Evolutionary conservation across 2,888 invertebrate genomes (phyloP).

Genomic region (Leucania comma): DNA sequence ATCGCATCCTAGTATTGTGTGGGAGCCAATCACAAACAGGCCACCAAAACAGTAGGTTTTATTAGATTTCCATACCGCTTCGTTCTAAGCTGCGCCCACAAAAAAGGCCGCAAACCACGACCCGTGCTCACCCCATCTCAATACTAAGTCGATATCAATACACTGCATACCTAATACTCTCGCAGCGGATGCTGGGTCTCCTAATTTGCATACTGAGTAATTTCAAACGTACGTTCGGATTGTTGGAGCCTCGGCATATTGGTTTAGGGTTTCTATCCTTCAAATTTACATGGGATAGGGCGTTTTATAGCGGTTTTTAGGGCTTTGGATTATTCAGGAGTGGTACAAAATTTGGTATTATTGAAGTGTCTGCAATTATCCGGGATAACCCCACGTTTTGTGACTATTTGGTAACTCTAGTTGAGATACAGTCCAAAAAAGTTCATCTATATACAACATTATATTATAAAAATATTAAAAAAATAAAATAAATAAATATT

Average conservation of each 20-base stretch:
- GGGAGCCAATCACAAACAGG: not conserved
- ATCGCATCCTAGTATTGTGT: too few species aligned
- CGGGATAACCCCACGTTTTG: not conserved
- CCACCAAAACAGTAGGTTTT: not conserved
- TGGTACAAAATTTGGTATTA: not conserved
- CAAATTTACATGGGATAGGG: conserved; percentile 55
- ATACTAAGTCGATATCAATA: conserved; percentile 54
- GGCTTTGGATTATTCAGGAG: conserved; percentile 21
- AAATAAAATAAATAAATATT: too few species aligned
- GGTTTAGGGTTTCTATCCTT: conserved; percentile 46
- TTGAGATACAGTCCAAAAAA: not conserved
- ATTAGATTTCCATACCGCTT: conserved; percentile 9
- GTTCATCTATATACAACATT: too few species aligned
- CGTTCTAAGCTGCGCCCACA: conserved; percentile 7
- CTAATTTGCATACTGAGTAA: conserved; percentile 73
- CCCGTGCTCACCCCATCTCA: conserved; percentile 42
- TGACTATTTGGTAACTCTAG: not conserved
- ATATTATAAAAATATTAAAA: too few species aligned
- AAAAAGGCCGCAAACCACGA: conserved; percentile 37
- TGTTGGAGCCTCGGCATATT: conserved; percentile 56
- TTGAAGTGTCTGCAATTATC: not conserved
- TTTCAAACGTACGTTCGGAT: conserved; percentile 65
- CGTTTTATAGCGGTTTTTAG: conserved; percentile 51
- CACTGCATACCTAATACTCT: conserved; percentile 57
- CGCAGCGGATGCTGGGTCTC: conserved; percentile 36